Conservation (phyloP, 2,888 invertebrate genomes). For the Apotomis capreana region DNA sequence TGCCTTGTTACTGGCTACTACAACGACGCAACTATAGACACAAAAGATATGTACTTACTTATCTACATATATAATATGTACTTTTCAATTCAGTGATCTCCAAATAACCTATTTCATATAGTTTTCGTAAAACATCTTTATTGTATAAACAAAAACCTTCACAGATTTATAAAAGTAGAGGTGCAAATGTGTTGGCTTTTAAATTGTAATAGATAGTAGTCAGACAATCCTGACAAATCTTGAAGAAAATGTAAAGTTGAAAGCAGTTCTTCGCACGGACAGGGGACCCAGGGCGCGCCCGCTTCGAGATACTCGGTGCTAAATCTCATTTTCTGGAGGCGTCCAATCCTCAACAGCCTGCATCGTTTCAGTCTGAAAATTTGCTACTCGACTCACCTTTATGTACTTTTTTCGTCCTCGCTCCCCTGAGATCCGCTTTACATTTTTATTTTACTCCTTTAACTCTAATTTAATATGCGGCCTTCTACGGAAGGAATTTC, state of each 20-base stretch:
- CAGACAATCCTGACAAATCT: slow-evolving; percentile 11
- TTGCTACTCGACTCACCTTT: slow-evolving; percentile 50
- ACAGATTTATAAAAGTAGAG: too few relatives aligned
- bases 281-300: background rate
- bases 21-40: too few relatives aligned
- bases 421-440: slow-evolving; percentile 67
- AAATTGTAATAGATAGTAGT: slow-evolving; percentile 12
- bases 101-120: too few relatives aligned
- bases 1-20: too few relatives aligned
- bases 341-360: slow-evolving; percentile 54
- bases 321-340: slow-evolving; percentile 65
- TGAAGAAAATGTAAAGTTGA: slow-evolving; percentile 15
- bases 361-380: slow-evolving; percentile 55
- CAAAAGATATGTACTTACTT: too few relatives aligned
- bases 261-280: slow-evolving; percentile 1
- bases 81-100: too few relatives aligned
- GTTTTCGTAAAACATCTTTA: too few relatives aligned
- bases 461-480: slow-evolving; percentile 77
- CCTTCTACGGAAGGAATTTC: slow-evolving; percentile 68
- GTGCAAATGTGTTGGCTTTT: background rate
- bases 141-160: too few relatives aligned
- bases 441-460: slow-evolving; percentile 77
- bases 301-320: slow-evolving; percentile 52
- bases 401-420: slow-evolving; percentile 58
- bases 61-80: too few relatives aligned